Evolutionary conservation across 2,113 vertebrate genomes (phyloP), one percentile per base, ranked within the genome.

Genomic region (Charina bottae): DNA sequence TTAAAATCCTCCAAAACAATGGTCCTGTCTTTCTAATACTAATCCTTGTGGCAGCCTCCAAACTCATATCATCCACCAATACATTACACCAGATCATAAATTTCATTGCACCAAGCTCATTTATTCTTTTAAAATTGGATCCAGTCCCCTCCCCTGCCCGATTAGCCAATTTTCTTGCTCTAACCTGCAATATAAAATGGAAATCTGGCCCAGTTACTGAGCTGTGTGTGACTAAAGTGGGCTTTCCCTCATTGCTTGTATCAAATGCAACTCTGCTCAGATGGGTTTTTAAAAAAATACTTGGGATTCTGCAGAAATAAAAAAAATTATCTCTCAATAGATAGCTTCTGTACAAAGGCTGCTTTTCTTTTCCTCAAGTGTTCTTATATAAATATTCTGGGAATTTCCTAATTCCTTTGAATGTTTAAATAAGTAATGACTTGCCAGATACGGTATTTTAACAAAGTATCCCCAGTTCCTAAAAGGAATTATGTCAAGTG

Each of bases 351-450:
- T 24, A 92, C 46, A 72, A 89, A 72, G 60, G 72, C n/a, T 89
- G 59, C 59, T 92, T 68, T 89, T 85, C 59, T 58, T 92, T 85
- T 12, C 49, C 23, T 56, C 37, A 89, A 68, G 83, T 33, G 21
- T 84, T 89, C 64, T 85, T n/a, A 86, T 72, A 33, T 49, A 86
- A 60, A 23, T n/a, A 92, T 89, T 60, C 56, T 64, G 56, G 68
- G 87, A 83, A 60, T 54, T 89, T 54, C 46, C 64, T 58, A 60
- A 62, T n/a, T 64, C 46, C 54, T 89, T 62, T 89, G 46, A 84
- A 42, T 33, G 28, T 49, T 28, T 55, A 37, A 83, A 83, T 62
- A 88, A 54, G 23, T 37, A 58, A 8, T 28, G 59, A 85, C 23
- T 42, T 54, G 46, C 62, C 58, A 37, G 21, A 21, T 13, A 53